A percentile compares a stretch with the other conserved stretches of the same genome.
phyloP scores from a whole-genome alignment of 2,797 vertebrate species.

The Calcarius lapponicus region DNA sequence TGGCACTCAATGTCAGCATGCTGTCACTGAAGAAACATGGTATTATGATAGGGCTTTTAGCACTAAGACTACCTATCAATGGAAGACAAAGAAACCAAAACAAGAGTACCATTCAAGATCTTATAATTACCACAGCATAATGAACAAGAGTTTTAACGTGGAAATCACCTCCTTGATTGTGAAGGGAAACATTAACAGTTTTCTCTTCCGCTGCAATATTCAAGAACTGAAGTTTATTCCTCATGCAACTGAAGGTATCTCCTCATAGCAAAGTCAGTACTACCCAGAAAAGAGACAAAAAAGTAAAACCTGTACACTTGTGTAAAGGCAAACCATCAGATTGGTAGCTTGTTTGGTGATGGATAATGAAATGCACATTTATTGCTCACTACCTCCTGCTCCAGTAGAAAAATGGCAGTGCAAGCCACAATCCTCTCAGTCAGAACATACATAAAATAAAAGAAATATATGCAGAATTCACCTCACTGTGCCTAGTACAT shows the following conservation, averaged over 20 bases:
- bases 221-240: background rate
- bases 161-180: background rate
- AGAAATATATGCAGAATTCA: background rate
- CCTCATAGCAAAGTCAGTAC: background rate
- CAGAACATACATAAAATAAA: background rate
- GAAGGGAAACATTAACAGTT: background rate
- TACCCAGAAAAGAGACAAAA: background rate
- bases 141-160: background rate
- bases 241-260: background rate
- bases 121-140: background rate
- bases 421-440: background rate
- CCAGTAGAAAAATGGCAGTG: background rate
- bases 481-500: background rate
- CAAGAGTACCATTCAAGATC: background rate
- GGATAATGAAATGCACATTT: background rate
- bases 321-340: background rate
- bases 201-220: background rate
- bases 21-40: background rate
- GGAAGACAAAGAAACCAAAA: background rate
- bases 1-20: background rate
- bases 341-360: background rate
- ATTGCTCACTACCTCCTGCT: background rate
- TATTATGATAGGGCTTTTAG: background rate
- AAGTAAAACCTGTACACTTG: background rate
- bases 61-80: background rate